phyloP scores from a whole-genome alignment of 2,888 invertebrate genomes.

The Nematopogon swammerdamellus region DNA sequence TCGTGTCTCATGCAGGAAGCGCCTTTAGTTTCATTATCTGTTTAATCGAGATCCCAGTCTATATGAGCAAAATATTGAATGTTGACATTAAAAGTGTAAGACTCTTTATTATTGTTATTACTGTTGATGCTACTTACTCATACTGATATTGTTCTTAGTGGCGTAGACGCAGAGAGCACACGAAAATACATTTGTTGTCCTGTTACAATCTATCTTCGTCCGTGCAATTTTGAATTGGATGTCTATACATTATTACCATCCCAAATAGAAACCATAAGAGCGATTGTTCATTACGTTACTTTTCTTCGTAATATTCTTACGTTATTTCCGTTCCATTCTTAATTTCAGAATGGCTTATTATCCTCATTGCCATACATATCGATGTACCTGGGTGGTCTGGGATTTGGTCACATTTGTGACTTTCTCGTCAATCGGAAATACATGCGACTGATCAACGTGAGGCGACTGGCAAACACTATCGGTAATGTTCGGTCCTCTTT shows the following conservation, averaged over 20 bases:
- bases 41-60: conserved; percentile 64
- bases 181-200: too few species aligned
- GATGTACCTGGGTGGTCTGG: conserved; percentile 41
- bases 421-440: conserved; percentile 21
- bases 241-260: too few species aligned
- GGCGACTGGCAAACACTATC: conserved; percentile 37
- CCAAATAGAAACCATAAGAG: too few species aligned
- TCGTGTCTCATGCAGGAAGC: conserved; percentile 58
- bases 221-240: too few species aligned
- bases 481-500: conserved; percentile 32
- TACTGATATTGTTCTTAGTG: too few species aligned
- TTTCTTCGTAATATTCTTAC: too few species aligned
- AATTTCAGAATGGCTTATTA: conserved; percentile 41
- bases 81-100: conserved; percentile 57
- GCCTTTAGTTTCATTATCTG: conserved; percentile 65
- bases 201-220: too few species aligned
- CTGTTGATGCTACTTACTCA: too few species aligned
- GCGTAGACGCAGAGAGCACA: too few species aligned
- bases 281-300: too few species aligned
- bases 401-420: conserved; percentile 26
- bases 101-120: too few species aligned
- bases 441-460: conserved; percentile 25
- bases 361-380: conserved; percentile 51
- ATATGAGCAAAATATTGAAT: conserved; percentile 57
- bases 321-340: too few species aligned